phyloP scores from a whole-genome alignment of 1,140 invertebrate genomes.

The Drosophila kikkawai region DNA sequence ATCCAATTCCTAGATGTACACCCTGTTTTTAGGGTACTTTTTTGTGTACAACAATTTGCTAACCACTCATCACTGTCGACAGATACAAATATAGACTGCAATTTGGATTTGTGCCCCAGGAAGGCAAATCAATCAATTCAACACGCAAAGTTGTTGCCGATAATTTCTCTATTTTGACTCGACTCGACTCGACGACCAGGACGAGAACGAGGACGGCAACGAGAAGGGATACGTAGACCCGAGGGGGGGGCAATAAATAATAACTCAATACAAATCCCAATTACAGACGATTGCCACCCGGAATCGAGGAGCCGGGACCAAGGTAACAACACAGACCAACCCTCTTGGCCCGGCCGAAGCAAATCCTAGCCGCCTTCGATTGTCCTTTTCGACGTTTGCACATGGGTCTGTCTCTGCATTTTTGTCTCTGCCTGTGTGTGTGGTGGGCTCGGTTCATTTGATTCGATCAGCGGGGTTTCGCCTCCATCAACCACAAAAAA shows the following conservation, averaged over 20 bases:
- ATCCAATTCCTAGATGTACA: background rate
- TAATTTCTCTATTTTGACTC: constrained; percentile 83
- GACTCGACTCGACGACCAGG: constrained; percentile 33
- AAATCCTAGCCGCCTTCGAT: constrained; percentile 70
- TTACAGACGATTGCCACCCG: constrained; percentile 79
- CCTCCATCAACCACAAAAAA: constrained; percentile 68
- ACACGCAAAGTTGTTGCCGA: constrained; percentile 77
- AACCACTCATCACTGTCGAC: constrained; percentile 3
- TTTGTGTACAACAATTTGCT: background rate
- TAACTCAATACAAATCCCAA: constrained; percentile 84
- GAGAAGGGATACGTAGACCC: background rate
- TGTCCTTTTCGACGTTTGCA: constrained; percentile 72
- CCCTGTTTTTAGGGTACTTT: background rate
- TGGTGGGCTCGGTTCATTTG: constrained; percentile 77
- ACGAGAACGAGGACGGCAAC: constrained; percentile 2
- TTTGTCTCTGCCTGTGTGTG: constrained; percentile 19
- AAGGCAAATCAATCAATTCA: constrained; percentile 80
- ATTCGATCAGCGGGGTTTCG: constrained; percentile 84
- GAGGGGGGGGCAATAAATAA: constrained; percentile 72
- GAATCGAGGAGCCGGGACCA: constrained; percentile 39
- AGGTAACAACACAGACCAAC: constrained; percentile 51
- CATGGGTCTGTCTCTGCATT: constrained; percentile 6
- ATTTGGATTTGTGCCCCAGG: constrained; percentile 39
- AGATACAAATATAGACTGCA: constrained; percentile 46
- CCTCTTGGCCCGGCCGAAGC: constrained; percentile 37